phyloP scores from a whole-genome alignment of 2,888 invertebrate genomes.

The Tipula lateralis region DNA sequence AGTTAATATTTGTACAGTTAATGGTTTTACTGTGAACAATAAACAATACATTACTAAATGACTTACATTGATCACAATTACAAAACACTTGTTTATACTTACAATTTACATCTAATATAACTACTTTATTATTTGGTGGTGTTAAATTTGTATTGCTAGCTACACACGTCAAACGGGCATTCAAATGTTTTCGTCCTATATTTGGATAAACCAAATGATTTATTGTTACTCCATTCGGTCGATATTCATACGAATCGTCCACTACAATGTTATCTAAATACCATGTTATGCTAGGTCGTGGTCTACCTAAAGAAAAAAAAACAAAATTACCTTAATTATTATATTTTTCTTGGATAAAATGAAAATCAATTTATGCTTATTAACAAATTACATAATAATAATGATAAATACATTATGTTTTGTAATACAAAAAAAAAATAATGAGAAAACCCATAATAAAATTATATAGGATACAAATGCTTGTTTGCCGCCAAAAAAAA shows the following conservation, averaged over 20 bases:
- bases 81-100: slow-evolving; percentile 51
- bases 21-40: slow-evolving; percentile 68
- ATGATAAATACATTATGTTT: background rate
- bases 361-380: background rate
- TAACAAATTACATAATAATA: background rate
- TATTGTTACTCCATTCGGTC: slow-evolving; percentile 63
- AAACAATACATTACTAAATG: no score
- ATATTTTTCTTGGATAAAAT: background rate
- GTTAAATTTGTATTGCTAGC: slow-evolving; percentile 82
- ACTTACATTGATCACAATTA: background rate
- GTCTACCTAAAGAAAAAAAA: slow-evolving; percentile 56
- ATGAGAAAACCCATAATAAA: background rate
- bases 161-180: slow-evolving; percentile 78
- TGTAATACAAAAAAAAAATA: background rate
- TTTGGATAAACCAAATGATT: slow-evolving; percentile 76
- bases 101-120: slow-evolving; percentile 81
- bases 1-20: slow-evolving; percentile 75
- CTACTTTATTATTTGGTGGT: slow-evolving; percentile 69
- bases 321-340: slow-evolving; percentile 15
- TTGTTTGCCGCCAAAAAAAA: no score
- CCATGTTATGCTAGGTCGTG: slow-evolving; percentile 76
- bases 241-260: slow-evolving; percentile 74
- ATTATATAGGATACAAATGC: background rate
- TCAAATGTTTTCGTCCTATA: slow-evolving; percentile 76
- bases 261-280: slow-evolving; percentile 78